Percentiles rank a stretch among this genome's conserved stretches.
phyloP scores from a whole-genome alignment of 2,113 vertebrate species.

The Pangasianodon gigas region DNA sequence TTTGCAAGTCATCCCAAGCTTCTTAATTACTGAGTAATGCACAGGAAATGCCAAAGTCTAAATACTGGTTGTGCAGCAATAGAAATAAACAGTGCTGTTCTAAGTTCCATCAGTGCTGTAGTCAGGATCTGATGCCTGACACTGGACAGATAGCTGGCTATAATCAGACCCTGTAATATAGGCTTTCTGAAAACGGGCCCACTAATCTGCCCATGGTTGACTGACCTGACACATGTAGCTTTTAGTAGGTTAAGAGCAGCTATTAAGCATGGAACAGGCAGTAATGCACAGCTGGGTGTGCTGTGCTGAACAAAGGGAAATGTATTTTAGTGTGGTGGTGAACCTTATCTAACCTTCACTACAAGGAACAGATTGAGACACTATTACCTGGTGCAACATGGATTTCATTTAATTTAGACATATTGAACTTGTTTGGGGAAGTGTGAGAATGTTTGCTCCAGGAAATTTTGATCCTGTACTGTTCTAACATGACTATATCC shows the following conservation, averaged over 20 bases:
- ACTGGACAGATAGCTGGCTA: slow-evolving; percentile 38
- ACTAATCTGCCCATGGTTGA: slow-evolving; percentile 25
- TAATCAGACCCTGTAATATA: slow-evolving; percentile 20
- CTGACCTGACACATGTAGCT: slow-evolving; percentile 32
- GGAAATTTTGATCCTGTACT: neutral
- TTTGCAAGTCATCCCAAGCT: slow-evolving; percentile 62
- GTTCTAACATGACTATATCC: neutral
- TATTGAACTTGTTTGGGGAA: slow-evolving; percentile 14
- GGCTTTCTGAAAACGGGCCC: slow-evolving; percentile 13
- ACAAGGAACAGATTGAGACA: neutral
- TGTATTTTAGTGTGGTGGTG: slow-evolving; percentile 26
- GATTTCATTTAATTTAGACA: slow-evolving; percentile 2
- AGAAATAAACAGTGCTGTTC: slow-evolving; percentile 60
- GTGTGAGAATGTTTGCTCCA: neutral
- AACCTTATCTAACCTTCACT: slow-evolving; percentile 30
- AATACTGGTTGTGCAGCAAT: slow-evolving; percentile 64
- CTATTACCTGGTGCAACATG: neutral
- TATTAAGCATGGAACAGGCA: slow-evolving; percentile 22
- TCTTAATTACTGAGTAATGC: slow-evolving; percentile 64
- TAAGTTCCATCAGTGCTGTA: neutral
- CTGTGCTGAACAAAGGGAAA: slow-evolving; percentile 37
- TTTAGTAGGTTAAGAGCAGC: slow-evolving; percentile 33
- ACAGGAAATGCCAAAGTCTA: slow-evolving; percentile 64
- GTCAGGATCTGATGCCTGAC: slow-evolving; percentile 9
- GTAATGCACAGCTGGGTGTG: slow-evolving; percentile 37